Base-by-base conservation (phyloP, 2,888 invertebrate genomes). In the Yponomeuta evonymella region DNA sequence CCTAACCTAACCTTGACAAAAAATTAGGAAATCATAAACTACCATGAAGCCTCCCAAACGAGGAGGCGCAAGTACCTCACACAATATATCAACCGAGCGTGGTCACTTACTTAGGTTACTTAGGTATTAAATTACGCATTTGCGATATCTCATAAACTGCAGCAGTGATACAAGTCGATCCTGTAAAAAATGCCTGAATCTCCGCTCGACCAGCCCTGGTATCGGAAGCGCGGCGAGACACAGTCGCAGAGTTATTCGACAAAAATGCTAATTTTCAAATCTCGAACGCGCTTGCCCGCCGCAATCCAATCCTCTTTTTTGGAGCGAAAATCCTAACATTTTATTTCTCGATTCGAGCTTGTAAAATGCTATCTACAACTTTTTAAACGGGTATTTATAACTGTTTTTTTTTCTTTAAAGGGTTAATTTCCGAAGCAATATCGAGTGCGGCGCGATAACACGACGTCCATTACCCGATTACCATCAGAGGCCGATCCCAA, bases 191-290 rank as follows among this genome's bases (percentile, higher is more conserved):
- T n/a, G 79, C 79, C 88, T 85, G 88, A 86, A 83, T 77, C 79
- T 79, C 79, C 82, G 82, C 81, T 82, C 79, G 83, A 83, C 83
- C 83, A 83, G 83, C 83, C 79, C 79, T 83, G 84, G 89, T 92
- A 90, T 90, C 91, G 85, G 83, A 84, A 81, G 85, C 84, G 85
- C 86, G 84, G 86, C 83, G 89, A 88, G 90, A 90, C 90, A 90
- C 86, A 83, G 83, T 82, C 75, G 81, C 85, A 90, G 90, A 92
- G 87, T 92, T 92, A 92, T 91, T 87, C 89, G 90, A 87, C 90
- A 90, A 92, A 92, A 90, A 92, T 92, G 91, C 90, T 89, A 92
- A 92, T 92, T 90, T 86, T 86, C 88, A 90, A 90, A 91, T 91
- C 90, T 91, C 89, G 83, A 85, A 84, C 87, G 83, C 83, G 83